These are phyloP conservation scores for Rhagonycha lutea DNA, from an alignment of 2,888 invertebrate species.

Conservation along the genomic window DNA sequence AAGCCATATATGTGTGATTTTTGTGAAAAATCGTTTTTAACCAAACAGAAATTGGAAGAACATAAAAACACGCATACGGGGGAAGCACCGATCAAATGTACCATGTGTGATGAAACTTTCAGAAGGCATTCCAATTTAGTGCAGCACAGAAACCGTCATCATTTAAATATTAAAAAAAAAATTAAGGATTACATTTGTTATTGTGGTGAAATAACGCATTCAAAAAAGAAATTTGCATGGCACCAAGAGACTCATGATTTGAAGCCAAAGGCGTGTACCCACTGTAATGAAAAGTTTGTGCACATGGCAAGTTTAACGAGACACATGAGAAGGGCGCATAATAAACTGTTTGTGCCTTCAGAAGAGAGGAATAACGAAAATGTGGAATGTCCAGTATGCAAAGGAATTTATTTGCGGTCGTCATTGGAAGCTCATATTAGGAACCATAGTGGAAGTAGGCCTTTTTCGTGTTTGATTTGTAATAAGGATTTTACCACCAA, in stretches of 20 bases:
- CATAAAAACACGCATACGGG: slow-evolving; percentile 85
- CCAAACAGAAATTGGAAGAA: slow-evolving; percentile 79
- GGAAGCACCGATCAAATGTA: slow-evolving; percentile 79
- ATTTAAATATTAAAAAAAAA: slow-evolving; percentile 72
- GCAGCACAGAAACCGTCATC: slow-evolving; percentile 80
- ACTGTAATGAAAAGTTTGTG: slow-evolving; percentile 86
- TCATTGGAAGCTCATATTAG: slow-evolving; percentile 80
- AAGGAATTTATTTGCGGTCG: slow-evolving; percentile 75
- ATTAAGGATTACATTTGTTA: slow-evolving; percentile 58
- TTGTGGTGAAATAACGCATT: slow-evolving; percentile 82
- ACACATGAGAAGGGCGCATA: slow-evolving; percentile 81
- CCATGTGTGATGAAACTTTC: slow-evolving; percentile 78
- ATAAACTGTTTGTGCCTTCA: slow-evolving; percentile 72
- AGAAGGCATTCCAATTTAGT: slow-evolving; percentile 83
- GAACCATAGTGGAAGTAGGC: slow-evolving; percentile 76
- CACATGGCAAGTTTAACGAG: slow-evolving; percentile 82
- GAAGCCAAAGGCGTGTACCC: slow-evolving; percentile 80
- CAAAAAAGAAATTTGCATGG: slow-evolving; percentile 82
- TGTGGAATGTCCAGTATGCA: slow-evolving; percentile 79
- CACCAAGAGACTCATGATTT: slow-evolving; percentile 85
- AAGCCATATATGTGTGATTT: slow-evolving; percentile 71
- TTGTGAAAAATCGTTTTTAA: slow-evolving; percentile 82
- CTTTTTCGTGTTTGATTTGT: slow-evolving; percentile 82
- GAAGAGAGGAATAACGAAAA: slow-evolving; percentile 66
- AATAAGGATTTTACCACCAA: slow-evolving; percentile 86